Evolutionary conservation across 2,113 vertebrate genomes (phyloP), one percentile per base, ranked within the genome.

Genomic region (Brevimyrus niger): DNA sequence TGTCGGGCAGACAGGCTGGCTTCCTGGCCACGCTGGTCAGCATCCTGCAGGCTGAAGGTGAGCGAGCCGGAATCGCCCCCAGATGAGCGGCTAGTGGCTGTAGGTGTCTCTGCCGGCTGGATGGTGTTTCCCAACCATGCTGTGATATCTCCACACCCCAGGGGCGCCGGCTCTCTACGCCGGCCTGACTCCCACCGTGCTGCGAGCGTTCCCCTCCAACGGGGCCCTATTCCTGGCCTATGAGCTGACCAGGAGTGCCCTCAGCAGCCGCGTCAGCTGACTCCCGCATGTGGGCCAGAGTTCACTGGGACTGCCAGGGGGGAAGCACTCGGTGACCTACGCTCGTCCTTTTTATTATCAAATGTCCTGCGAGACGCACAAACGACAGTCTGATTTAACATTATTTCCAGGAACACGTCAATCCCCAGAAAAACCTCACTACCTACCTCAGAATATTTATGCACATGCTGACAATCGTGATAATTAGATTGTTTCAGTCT

Each of bases 31-130:
- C 92, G 11, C 86, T 94, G 50, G 69, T 91, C 76, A 90, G 88
- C 46, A 93, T 94, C 44, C 65, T 93, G 1, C 90, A 88, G 11
- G 91, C 89, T 19, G 92, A 94, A 91, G 94, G 93, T 92, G 21
- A 87, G 92, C 48, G 19, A 10, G 23, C 13, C 2, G 6, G 44
- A 85, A 7, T 80, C 35, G 13, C 31, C 35, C 35, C 31, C 5
- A 17, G 11, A 42, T 19, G 15, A 6, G 10, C 1, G 69, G 31
- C 65, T 73, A 11, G 35, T 7, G 15, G 61, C 61, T 42, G 3
- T 19, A 17, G 69, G 1, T 47, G 19, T 46, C 8, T 47, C 21
- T n/a, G 82, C 8, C 21, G 21, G 4, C 21, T 3, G 1, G 82
- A 47, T 1, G 23, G 46, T 9, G 9, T 47, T 48, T 23, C 23